These are phyloP conservation scores for Notarius quadriscutis DNA, from an alignment of 2,113 vertebrate species.

Conservation along the genomic window DNA sequence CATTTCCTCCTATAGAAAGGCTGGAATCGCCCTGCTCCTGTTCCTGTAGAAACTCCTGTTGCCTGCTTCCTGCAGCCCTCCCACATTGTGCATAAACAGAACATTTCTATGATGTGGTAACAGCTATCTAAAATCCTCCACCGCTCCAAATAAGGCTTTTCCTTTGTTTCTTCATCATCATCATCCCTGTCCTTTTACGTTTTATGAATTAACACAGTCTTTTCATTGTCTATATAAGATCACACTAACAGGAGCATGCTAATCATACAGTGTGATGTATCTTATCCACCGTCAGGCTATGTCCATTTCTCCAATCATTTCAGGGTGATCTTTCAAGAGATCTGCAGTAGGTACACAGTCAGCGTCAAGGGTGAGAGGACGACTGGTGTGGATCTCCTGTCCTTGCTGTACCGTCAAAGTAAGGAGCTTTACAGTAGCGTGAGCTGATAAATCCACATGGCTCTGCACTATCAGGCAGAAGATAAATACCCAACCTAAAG, in stretches of 20 bases:
- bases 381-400: conserved; percentile 48
- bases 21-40: conserved; percentile 52
- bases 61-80: conserved; percentile 69
- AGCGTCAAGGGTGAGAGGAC: neutral
- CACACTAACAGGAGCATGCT: conserved; percentile 23
- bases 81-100: conserved; percentile 62
- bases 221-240: neutral
- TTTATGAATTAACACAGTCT: neutral
- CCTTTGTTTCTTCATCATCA: neutral
- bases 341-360: neutral
- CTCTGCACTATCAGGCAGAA: conserved; percentile 47
- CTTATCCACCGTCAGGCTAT: conserved; percentile 18
- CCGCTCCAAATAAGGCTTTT: conserved; percentile 14
- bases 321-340: neutral
- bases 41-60: conserved; percentile 64
- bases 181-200: conserved; percentile 11
- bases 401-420: conserved; percentile 43
- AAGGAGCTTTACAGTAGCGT: conserved; percentile 39
- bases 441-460: conserved; percentile 51
- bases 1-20: conserved; percentile 75
- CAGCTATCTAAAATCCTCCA: neutral
- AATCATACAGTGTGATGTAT: conserved; percentile 2
- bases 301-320: neutral
- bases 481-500: conserved; percentile 26
- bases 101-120: conserved; percentile 41